phyloP scores from a whole-genome alignment of 2,888 invertebrate species.

The Lepeophtheirus nordmannii region DNA sequence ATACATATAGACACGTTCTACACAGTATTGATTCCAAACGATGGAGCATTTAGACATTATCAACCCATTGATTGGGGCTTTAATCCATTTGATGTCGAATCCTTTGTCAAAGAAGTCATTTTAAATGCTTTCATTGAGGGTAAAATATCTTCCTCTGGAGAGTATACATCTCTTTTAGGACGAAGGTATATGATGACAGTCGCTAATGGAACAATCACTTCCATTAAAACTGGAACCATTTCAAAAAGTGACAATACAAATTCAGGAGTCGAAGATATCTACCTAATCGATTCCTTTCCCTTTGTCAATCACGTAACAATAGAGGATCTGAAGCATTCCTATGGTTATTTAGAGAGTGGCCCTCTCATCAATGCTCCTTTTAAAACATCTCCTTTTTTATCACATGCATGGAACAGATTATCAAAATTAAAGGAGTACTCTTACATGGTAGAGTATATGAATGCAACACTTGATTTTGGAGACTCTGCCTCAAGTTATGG shows the following conservation, averaged over 20 bases:
- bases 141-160: constrained; percentile 38
- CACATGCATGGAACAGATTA: background rate
- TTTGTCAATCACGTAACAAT: background rate
- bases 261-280: background rate
- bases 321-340: background rate
- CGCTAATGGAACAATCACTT: background rate
- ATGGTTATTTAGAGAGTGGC: constrained; percentile 3
- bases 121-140: constrained; percentile 29
- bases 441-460: constrained; percentile 7
- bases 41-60: constrained; percentile 50
- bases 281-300: background rate
- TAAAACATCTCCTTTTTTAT: background rate
- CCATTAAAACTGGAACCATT: background rate
- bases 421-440: constrained; percentile 2
- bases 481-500: background rate
- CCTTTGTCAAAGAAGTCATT: constrained; percentile 27
- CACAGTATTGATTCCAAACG: constrained; percentile 48
- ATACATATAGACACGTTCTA: constrained; percentile 40
- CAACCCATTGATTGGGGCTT: constrained; percentile 54
- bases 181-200: background rate
- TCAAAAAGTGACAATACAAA: background rate
- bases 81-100: constrained; percentile 47
- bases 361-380: constrained; percentile 5
- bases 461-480: constrained; percentile 7
- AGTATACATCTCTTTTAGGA: background rate